Conservation (phyloP, 64 coral and sea anemone genomes). For the Actinia equina region DNA sequence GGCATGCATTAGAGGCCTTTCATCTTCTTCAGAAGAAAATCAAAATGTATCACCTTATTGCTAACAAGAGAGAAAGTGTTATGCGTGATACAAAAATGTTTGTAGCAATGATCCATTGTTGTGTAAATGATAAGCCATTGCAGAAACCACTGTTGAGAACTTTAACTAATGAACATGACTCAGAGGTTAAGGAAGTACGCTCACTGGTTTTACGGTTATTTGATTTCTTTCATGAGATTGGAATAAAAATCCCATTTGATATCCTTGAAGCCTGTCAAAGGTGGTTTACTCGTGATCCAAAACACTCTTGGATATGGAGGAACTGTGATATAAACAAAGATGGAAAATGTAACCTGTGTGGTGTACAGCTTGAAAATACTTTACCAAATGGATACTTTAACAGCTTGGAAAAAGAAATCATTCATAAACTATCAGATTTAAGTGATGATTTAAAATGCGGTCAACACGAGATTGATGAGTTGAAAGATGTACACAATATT, state of each 20-base stretch:
- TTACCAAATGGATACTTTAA: slow-evolving; percentile 30
- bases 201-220: slow-evolving; percentile 34
- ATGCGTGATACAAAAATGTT: slow-evolving; percentile 62
- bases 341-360: slow-evolving; percentile 58
- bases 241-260: slow-evolving; percentile 29
- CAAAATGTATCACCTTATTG: slow-evolving; percentile 33
- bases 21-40: slow-evolving; percentile 68
- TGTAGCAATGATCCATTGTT: slow-evolving; percentile 48
- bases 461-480: background rate
- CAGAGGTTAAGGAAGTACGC: background rate
- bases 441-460: background rate
- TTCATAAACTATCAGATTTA: slow-evolving; percentile 11
- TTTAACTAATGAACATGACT: background rate
- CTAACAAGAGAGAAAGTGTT: slow-evolving; percentile 37
- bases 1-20: slow-evolving; percentile 45
- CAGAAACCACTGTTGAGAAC: background rate
- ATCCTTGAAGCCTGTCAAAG: slow-evolving; percentile 27
- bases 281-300: slow-evolving; percentile 59
- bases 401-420: slow-evolving; percentile 42
- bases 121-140: background rate
- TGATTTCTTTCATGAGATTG: slow-evolving; percentile 60
- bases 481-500: slow-evolving; percentile 31
- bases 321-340: slow-evolving; percentile 17
- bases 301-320: slow-evolving; percentile 61
- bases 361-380: slow-evolving; percentile 21